Conservation (phyloP, 1,140 invertebrate species). For the Melipona quadrifasciata region DNA sequence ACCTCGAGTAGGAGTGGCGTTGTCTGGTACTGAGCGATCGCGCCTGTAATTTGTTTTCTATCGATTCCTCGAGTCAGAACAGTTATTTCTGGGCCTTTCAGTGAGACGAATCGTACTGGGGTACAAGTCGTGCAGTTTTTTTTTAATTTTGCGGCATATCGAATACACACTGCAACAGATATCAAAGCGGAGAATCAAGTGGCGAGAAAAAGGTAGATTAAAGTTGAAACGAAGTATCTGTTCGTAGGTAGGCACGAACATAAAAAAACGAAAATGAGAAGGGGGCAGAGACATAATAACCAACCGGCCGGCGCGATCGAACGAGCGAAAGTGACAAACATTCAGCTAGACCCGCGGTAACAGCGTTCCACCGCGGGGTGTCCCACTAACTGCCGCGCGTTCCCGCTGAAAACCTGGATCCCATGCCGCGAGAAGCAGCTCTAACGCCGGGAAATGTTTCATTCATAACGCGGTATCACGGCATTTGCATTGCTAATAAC, state of each 20-base stretch:
- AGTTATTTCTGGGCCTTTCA: no score
- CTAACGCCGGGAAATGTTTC: neutral
- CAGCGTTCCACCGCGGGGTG: neutral
- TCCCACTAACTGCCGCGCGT: neutral
- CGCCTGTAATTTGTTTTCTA: no score
- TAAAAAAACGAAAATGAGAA: constrained; percentile 3
- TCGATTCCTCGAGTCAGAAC: no score
- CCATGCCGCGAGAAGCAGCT: neutral
- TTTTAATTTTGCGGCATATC: no score
- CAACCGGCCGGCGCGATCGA: neutral
- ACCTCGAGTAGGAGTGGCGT: no score
- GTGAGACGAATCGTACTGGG: no score
- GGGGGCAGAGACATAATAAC: neutral
- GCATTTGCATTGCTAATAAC: neutral
- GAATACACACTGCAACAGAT: neutral
- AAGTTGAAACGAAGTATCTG: neutral
- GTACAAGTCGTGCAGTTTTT: no score
- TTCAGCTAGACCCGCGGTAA: constrained; percentile 6
- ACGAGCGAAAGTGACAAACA: constrained; percentile 11
- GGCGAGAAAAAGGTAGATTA: no score
- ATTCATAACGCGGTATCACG: constrained; percentile 2
- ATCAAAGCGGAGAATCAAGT: neutral
- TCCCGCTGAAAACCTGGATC: neutral
- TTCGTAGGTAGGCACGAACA: neutral
- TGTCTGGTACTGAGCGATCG: no score